These are phyloP conservation scores for Epizoanthus ramosus DNA, from an alignment of 92 coral and sea anemone species.

Conservation along the genomic window DNA sequence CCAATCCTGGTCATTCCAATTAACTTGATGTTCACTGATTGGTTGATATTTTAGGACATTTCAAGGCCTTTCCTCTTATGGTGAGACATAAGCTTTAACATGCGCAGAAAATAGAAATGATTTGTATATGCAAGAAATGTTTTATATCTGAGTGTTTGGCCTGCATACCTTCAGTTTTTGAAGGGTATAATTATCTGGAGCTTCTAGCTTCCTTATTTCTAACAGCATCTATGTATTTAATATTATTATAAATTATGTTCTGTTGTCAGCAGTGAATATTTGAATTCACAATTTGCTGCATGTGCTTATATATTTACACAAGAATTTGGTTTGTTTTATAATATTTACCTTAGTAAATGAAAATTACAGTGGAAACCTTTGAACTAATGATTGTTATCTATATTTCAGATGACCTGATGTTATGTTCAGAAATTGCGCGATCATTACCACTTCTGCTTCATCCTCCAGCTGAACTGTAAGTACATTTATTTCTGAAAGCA, in stretches of 20 bases:
- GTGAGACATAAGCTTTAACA: too few relatives aligned
- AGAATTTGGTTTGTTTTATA: not conserved
- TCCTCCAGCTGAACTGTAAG: constrained; percentile 84
- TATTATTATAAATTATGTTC: not conserved
- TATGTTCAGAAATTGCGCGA: constrained; percentile 66
- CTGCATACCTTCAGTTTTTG: not conserved
- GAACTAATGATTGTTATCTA: not conserved
- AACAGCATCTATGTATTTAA: too few relatives aligned
- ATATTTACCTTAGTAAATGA: not conserved
- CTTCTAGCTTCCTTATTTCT: not conserved
- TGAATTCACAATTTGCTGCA: not conserved
- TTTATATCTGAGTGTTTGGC: too few relatives aligned
- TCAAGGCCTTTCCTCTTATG: too few relatives aligned
- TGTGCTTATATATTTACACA: not conserved
- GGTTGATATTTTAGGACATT: not conserved
- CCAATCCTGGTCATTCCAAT: too few relatives aligned
- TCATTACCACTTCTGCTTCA: constrained; percentile 84
- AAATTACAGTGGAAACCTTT: not conserved
- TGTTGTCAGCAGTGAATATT: not conserved
- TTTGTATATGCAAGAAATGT: too few relatives aligned
- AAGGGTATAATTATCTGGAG: not conserved
- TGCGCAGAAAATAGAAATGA: too few relatives aligned
- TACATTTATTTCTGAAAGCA: constrained; percentile 5
- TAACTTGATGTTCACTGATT: not conserved
- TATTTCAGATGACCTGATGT: constrained; percentile 67